Evolutionary conservation across 1,140 invertebrate species (phyloP), one percentile per base, ranked within the genome.

Genomic region (Tetragnatha versicolor): DNA sequence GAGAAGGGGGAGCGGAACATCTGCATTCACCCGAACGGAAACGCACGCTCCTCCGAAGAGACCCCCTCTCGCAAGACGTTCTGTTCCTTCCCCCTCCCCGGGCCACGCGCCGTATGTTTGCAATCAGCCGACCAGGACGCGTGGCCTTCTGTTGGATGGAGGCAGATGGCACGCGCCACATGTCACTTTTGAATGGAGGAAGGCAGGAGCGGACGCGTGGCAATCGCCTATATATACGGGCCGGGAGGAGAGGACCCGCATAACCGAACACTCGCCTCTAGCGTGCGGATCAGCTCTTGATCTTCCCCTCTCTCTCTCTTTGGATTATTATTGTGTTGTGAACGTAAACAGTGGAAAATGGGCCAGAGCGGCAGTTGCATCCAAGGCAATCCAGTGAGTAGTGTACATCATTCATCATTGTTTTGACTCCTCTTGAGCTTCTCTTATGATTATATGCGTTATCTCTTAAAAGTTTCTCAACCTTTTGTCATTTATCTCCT

Each of bases 41-140:
- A 60, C 25, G 7, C 49, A 51, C 25, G n/a, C 49, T n/a, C 49
- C n/a, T 51, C 49, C 9, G n/a, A n/a, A n/a, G n/a, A n/a, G n/a
- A 3, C 55, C 29, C 35, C 55, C 27, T 17, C 25, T 14, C n/a
- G 29, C 66, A 53, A 29, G 47, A 53, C 10, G 66, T 10, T 68
- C 9, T 10, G n/a, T 29, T 58, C 7, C 45, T 60, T 33, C 39
- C 58, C 35, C 33, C 20, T n/a, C n/a, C 35, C n/a, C 73, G 53
- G 73, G 60, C 73, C 73, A 77, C 73, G 73, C 61, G 73, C 72
- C 73, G 73, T 77, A 77, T 77, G 73, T 77, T 77, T 77, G 73
- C 73, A 61, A 53, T 77, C 73, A 77, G 31, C 42, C 73, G 51
- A 39, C 25, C 60, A 66, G 35, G 60, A 66, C 73, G 60, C 61